Evolutionary conservation across 92 coral and sea anemone genomes (phyloP).

Genomic region (Porites evermanni): DNA sequence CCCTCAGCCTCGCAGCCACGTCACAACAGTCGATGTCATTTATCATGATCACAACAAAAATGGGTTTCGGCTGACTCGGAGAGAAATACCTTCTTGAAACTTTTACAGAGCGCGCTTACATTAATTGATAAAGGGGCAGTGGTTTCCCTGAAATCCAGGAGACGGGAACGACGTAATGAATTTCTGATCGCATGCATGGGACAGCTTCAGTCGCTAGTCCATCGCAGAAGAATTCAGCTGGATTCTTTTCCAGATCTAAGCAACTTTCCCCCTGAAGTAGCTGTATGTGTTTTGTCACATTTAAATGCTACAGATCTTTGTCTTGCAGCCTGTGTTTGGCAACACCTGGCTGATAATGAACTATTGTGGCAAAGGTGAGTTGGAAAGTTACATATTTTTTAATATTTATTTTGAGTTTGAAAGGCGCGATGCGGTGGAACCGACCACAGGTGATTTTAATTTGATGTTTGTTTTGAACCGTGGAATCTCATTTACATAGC

Average conservation of each 20-base stretch:
- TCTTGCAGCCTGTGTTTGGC: slow-evolving; percentile 98
- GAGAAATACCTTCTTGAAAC: not conserved
- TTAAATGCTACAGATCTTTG: slow-evolving; percentile 98
- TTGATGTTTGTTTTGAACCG: not conserved
- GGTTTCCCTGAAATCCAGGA: slow-evolving; percentile 37
- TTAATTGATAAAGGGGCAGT: slow-evolving; percentile 12
- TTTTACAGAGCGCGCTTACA: slow-evolving; percentile 2
- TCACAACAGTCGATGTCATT: slow-evolving; percentile 72
- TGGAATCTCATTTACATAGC: not conserved
- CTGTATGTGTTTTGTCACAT: slow-evolving; percentile 90
- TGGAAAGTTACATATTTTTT: not conserved
- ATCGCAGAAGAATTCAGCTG: slow-evolving; percentile 64
- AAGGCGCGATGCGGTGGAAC: slow-evolving; percentile 8
- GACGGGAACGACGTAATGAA: slow-evolving; percentile 52
- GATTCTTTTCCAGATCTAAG: slow-evolving; percentile 94
- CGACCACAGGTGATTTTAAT: too few relatives aligned
- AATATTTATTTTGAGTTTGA: not conserved
- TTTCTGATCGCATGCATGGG: slow-evolving; percentile 82
- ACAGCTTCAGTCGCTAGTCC: slow-evolving; percentile 79
- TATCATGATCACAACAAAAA: slow-evolving; percentile 70
- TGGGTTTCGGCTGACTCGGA: slow-evolving; percentile 30
- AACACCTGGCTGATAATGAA: slow-evolving; percentile 90
- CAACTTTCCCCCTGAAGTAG: slow-evolving; percentile 92
- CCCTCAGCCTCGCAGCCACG: slow-evolving; percentile 74
- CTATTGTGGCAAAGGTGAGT: slow-evolving; percentile 94